Percentiles rank a stretch among this genome's conserved stretches.
Conservation (phyloP, 2,888 invertebrate species). For the Ceriagrion tenellum region DNA sequence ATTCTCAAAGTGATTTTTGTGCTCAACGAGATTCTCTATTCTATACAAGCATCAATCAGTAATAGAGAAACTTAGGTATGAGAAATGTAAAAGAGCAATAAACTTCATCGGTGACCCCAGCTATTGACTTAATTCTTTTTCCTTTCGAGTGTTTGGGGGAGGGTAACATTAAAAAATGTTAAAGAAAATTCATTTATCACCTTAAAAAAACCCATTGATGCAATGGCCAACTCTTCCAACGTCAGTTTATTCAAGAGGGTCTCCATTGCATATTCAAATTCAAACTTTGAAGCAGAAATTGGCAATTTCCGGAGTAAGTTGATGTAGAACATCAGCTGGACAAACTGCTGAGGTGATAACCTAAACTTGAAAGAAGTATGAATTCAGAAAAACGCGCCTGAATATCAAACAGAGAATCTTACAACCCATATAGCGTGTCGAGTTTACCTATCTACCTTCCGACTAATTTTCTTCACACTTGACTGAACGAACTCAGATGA, state of each 20-base stretch:
- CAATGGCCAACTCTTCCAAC: conserved; percentile 85
- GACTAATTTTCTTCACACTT: conserved; percentile 80
- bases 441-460: conserved; percentile 77
- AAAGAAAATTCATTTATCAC: background rate
- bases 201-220: conserved; percentile 89
- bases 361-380: conserved; percentile 74
- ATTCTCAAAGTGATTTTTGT: no score
- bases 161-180: no score
- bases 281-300: conserved; percentile 82
- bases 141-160: no score
- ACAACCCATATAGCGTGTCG: background rate
- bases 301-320: conserved; percentile 80
- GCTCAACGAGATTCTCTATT: no score
- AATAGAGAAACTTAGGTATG: no score
- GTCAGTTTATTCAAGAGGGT: conserved; percentile 79
- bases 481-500: conserved; percentile 81
- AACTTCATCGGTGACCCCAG: no score
- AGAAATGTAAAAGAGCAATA: no score
- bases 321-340: conserved; percentile 85
- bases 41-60: no score
- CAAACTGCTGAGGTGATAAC: conserved; percentile 82
- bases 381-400: background rate
- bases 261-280: conserved; percentile 82
- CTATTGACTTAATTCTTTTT: no score
- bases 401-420: background rate